Percentiles rank a stretch among this genome's conserved stretches.
Evolutionary conservation across 1,140 invertebrate species (phyloP).

Genomic region (Ectropis grisescens): DNA sequence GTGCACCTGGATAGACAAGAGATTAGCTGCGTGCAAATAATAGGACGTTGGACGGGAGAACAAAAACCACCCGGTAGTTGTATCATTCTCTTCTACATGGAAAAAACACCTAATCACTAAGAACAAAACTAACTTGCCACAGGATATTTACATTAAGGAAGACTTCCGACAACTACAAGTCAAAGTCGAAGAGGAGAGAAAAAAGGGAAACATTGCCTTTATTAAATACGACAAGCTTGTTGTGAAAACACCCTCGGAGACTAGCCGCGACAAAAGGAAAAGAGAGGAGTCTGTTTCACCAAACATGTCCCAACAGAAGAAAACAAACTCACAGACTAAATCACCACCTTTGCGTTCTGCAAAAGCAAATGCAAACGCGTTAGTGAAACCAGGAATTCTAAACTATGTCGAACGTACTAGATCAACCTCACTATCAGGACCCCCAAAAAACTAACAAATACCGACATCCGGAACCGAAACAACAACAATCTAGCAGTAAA

Average conservation of each 20-base stretch:
- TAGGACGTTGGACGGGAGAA: no score
- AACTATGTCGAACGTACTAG: background rate
- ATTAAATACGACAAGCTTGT: conserved; percentile 18
- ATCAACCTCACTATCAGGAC: conserved; percentile 2
- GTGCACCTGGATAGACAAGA: no score
- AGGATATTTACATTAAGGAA: conserved; percentile 13
- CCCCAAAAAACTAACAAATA: conserved; percentile 5
- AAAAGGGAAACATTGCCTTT: conserved; percentile 19
- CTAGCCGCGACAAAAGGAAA: background rate
- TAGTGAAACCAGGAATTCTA: conserved; percentile 2
- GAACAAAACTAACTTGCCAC: conserved; percentile 15
- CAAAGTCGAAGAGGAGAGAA: conserved; percentile 11
- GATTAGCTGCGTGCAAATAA: no score
- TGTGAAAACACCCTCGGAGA: conserved; percentile 2
- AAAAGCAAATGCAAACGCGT: background rate
- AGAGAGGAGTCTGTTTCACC: background rate
- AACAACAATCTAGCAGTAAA: conserved; percentile 2
- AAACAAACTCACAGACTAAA: background rate
- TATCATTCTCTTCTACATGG: conserved; percentile 16
- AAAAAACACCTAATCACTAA: conserved; percentile 21
- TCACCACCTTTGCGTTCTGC: background rate
- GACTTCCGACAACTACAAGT: conserved; percentile 11
- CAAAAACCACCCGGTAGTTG: conserved; percentile 17
- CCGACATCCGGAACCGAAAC: conserved; percentile 6
- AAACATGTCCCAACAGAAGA: background rate